phyloP scores from a whole-genome alignment of 1,140 invertebrate genomes.

The Lutraria rhynchaena region DNA sequence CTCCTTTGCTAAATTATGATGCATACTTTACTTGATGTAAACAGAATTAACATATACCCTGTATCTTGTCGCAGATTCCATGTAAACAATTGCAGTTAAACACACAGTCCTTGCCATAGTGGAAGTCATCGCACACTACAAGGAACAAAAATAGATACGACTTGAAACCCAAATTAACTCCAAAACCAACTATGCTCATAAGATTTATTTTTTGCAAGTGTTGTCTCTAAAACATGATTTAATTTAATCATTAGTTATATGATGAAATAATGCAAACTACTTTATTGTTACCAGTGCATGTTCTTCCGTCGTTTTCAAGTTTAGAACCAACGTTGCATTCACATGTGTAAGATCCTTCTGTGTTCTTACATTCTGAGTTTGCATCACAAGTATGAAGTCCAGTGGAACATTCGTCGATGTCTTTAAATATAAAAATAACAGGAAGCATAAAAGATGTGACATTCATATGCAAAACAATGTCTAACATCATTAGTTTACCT shows the following conservation, averaged over 20 bases:
- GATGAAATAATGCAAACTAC: too few species aligned
- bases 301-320: conserved; percentile 1
- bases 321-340: not conserved
- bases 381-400: not conserved
- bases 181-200: too few species aligned
- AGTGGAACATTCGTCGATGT: conserved; percentile 60
- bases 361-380: conserved; percentile 11
- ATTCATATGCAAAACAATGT: too few species aligned
- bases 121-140: conserved; percentile 2
- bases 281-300: conserved; percentile 10
- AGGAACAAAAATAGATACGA: not conserved
- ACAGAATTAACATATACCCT: not conserved
- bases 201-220: too few species aligned
- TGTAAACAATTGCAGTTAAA: not conserved
- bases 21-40: too few species aligned
- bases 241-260: too few species aligned
- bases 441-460: conserved; percentile 53
- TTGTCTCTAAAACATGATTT: too few species aligned
- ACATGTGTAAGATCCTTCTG: not conserved
- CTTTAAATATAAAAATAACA: conserved; percentile 53
- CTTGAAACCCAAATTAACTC: too few species aligned
- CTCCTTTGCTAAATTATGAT: too few species aligned
- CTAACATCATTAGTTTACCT: too few species aligned
- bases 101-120: not conserved
- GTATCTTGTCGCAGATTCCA: not conserved